Base-by-base conservation (phyloP, 2,888 invertebrate species). In the Orthosia gracilis region DNA sequence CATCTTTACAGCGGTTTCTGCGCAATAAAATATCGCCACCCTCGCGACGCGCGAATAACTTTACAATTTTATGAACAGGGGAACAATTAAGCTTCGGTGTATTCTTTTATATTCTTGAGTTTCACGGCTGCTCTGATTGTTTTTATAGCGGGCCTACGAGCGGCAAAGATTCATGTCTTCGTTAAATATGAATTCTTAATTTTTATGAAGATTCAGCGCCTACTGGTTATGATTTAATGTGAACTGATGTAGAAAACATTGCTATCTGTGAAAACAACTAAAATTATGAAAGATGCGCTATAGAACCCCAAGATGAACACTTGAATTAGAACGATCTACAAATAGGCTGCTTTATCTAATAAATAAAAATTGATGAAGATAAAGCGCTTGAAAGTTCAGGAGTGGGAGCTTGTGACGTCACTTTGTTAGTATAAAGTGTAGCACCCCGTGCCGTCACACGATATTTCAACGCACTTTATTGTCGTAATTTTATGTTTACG, bases 11-110 rank as follows among this genome's bases (percentile, higher is more conserved):
- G 96, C 91, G 96, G 96, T 96, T 96, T 96, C 91, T 94, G 91
- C 93, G 94, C 94, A 93, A 96, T 96, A 96, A 96, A 96, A 94
- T 94, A 96, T 94, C 92, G 92, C 95, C 94, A 93, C 96, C 96
- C 95, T 94, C 93, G 89, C 92, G 88, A 90, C 89, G 91, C 90
- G 93, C 93, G 93, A 95, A 94, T 94, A 95, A 96, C 95, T 96
- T 95, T 95, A 95, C 95, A 96, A 94, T 96, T 96, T 96, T 94
- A 96, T 95, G 96, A 96, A 95, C 96, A 94, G 94, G 95, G 95
- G 95, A 95, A 95, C 96, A 96, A 96, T 96, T 96, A 96, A 95
- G 95, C 92, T 92, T 92, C 92, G 91, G 92, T 81, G 90, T 94
- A 92, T 95, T 95, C 93, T 95, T 96, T 95, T 94, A 94, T 94